phyloP scores from a whole-genome alignment of 2,797 vertebrate genomes.

The Rachycentron canadum region DNA sequence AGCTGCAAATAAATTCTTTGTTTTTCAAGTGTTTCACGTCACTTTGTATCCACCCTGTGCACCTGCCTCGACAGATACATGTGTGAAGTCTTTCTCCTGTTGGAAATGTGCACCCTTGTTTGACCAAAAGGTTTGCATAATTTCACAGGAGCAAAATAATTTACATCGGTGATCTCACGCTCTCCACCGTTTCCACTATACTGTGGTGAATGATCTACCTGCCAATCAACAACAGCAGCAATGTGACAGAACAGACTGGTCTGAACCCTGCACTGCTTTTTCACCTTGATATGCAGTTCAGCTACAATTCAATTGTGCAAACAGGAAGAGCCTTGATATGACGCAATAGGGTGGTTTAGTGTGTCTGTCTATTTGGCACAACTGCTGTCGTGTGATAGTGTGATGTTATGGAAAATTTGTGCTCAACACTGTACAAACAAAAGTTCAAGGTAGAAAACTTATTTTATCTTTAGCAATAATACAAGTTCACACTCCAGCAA shows the following conservation, averaged over 20 bases:
- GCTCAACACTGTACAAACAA: not conserved
- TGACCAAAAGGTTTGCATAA: not conserved
- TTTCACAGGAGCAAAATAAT: conserved; percentile 17
- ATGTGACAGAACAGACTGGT: conserved; percentile 12
- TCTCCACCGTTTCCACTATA: not conserved
- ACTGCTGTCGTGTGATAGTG: conserved; percentile 1
- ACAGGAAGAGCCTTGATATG: conserved; percentile 41
- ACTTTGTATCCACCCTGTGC: too few species aligned
- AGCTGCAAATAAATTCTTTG: too few species aligned
- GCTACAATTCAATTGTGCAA: not conserved
- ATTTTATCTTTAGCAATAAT: conserved; percentile 1
- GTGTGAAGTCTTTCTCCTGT: too few species aligned
- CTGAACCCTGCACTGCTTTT: conserved; percentile 13
- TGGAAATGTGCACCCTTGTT: not conserved
- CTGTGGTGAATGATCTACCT: not conserved
- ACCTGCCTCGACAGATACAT: too few species aligned
- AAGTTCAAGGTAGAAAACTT: not conserved
- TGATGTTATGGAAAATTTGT: not conserved
- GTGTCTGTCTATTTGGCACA: conserved; percentile 1
- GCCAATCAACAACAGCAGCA: conserved; percentile 8
- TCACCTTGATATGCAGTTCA: not conserved
- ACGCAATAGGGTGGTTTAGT: not conserved
- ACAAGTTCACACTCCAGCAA: not conserved
- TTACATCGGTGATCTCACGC: not conserved
- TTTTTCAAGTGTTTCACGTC: too few species aligned